phyloP scores from a whole-genome alignment of 1,140 invertebrate genomes.

The Papilio aristodemus region DNA sequence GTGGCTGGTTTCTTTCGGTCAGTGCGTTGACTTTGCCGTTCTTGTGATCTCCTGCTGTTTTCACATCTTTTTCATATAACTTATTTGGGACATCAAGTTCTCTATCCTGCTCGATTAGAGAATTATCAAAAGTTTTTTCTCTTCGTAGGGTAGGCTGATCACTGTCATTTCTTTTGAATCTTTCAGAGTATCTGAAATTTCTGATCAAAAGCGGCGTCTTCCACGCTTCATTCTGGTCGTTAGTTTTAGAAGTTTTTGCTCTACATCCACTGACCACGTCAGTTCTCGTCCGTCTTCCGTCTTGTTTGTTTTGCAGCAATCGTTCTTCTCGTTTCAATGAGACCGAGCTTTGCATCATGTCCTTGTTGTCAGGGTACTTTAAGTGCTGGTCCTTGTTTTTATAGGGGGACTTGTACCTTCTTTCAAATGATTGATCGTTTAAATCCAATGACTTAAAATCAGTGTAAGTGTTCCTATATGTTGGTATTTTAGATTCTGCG shows the following conservation, averaged over 20 bases:
- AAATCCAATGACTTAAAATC: conserved; percentile 70
- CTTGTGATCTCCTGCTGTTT: conserved; percentile 66
- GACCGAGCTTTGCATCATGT: conserved; percentile 72
- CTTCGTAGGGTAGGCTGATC: conserved; percentile 67
- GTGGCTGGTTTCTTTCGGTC: conserved; percentile 59
- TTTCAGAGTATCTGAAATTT: conserved; percentile 77
- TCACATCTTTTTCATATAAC: conserved; percentile 65
- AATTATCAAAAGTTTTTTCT: conserved; percentile 79
- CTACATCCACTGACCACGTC: conserved; percentile 72
- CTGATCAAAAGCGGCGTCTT: conserved; percentile 74
- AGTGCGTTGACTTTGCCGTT: conserved; percentile 61
- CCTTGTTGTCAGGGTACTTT: conserved; percentile 68
- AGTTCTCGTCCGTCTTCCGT: conserved; percentile 65
- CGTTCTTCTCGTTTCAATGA: conserved; percentile 77
- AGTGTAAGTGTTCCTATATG: conserved; percentile 56
- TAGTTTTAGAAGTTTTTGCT: conserved; percentile 70
- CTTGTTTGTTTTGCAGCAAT: conserved; percentile 70
- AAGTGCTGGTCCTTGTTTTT: conserved; percentile 72
- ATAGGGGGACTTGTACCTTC: conserved; percentile 69
- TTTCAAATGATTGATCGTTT: conserved; percentile 67
- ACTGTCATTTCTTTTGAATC: conserved; percentile 69
- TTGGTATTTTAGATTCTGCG: conserved; percentile 53
- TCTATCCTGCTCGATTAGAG: conserved; percentile 59
- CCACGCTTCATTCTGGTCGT: conserved; percentile 67
- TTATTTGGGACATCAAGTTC: conserved; percentile 60